Evolutionary conservation across 2,888 invertebrate genomes (phyloP).

Genomic region (Epinotia bilunana): DNA sequence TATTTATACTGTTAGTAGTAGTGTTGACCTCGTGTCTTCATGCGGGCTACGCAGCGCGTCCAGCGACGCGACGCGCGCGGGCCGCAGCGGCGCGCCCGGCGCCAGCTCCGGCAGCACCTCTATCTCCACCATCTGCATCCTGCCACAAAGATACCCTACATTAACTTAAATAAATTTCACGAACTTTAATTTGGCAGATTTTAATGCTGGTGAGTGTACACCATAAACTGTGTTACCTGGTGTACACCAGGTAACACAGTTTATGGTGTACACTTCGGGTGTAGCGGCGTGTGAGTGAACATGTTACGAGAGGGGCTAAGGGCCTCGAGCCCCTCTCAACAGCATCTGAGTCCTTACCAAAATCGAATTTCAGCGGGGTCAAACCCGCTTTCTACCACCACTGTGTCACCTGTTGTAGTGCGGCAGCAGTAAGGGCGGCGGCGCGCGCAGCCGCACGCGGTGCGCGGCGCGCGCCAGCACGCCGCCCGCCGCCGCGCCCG

Average conservation of each 20-base stretch:
- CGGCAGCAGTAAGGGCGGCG: constrained; percentile 54
- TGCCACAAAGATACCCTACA: constrained; percentile 43
- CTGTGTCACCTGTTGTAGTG: constrained; percentile 24
- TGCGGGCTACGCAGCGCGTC: constrained; percentile 56
- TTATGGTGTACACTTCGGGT: no score
- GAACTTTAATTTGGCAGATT: no score
- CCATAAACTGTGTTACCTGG: no score
- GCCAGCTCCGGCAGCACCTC: constrained; percentile 68
- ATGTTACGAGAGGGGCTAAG: no score
- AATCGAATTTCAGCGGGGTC: no score
- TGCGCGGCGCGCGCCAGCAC: constrained; percentile 74
- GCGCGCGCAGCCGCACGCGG: constrained; percentile 62
- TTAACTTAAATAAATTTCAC: not conserved
- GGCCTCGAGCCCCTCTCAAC: no score
- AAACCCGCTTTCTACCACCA: no score
- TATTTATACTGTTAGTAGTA: not conserved
- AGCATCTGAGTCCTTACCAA: no score
- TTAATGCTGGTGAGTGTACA: no score
- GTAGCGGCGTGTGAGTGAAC: no score
- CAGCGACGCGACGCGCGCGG: constrained; percentile 61
- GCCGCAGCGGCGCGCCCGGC: constrained; percentile 60
- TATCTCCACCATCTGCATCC: constrained; percentile 62
- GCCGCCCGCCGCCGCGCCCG: constrained; percentile 38
- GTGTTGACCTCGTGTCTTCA: constrained; percentile 35
- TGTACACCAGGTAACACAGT: no score